phyloP scores from a whole-genome alignment of 2,113 vertebrate genomes.

The Phaethon lepturus region DNA sequence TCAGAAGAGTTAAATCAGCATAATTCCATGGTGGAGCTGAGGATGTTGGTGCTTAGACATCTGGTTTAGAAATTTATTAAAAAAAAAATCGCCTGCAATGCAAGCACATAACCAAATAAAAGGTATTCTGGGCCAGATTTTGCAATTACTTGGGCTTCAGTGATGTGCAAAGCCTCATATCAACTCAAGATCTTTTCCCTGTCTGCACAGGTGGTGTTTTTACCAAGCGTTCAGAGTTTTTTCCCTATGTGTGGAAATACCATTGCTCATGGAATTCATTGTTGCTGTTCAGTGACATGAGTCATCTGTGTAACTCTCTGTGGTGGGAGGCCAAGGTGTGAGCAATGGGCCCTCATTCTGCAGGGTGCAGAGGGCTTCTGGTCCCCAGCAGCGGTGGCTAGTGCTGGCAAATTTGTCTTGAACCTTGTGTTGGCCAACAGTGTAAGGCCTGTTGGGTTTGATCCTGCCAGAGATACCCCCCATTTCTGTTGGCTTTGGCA shows the following conservation, averaged over 20 bases:
- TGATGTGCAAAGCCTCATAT: not conserved
- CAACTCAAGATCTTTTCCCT: not conserved
- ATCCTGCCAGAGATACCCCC: not conserved
- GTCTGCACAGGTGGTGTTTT: not conserved
- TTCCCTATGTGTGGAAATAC: not conserved
- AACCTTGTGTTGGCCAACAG: fast-evolving
- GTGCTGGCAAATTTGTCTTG: not conserved
- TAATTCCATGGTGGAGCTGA: not conserved
- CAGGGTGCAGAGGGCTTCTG: not conserved
- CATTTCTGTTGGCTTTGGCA: not conserved
- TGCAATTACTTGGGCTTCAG: not conserved
- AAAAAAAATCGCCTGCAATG: not conserved
- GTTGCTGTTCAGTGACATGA: not conserved
- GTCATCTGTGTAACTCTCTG: not conserved
- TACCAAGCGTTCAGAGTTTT: fast-evolving
- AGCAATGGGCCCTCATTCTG: not conserved
- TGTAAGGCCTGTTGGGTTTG: fast-evolving
- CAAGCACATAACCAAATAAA: not conserved
- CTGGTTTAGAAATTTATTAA: not conserved
- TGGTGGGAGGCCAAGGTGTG: not conserved
- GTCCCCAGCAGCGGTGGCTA: fast-evolving
- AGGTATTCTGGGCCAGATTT: not conserved
- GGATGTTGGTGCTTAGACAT: fast-evolving
- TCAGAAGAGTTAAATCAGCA: not conserved
- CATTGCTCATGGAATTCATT: not conserved